Evolutionary conservation across 2,888 invertebrate species (phyloP).

Genomic region (Scelioninae gen. 2): DNA sequence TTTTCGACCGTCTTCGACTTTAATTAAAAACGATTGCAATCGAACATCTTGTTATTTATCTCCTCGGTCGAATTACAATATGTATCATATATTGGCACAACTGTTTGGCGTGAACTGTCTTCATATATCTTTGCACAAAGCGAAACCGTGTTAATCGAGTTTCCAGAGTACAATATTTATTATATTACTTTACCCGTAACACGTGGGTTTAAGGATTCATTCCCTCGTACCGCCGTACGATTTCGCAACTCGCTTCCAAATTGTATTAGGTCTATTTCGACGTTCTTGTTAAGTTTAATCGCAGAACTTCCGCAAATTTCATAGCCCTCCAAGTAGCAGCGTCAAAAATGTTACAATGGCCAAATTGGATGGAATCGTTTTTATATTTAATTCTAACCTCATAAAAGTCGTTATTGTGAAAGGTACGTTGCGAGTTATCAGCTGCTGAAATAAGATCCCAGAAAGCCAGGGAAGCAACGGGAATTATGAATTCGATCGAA

Average conservation of each 20-base stretch:
- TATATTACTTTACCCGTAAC: constrained; percentile 46
- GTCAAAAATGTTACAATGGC: background rate
- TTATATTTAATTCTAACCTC: background rate
- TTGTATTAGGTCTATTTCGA: constrained; percentile 47
- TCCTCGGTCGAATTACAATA: constrained; percentile 32
- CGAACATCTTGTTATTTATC: constrained; percentile 13
- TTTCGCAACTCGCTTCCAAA: constrained; percentile 39
- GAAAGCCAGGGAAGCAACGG: background rate
- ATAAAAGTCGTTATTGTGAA: background rate
- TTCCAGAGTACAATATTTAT: constrained; percentile 46
- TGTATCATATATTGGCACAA: constrained; percentile 34
- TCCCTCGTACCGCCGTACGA: constrained; percentile 18
- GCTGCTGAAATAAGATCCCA: background rate
- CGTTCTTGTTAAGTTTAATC: constrained; percentile 34
- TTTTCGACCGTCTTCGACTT: background rate
- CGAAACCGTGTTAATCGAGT: constrained; percentile 42
- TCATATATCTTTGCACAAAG: constrained; percentile 38
- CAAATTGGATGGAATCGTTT: background rate
- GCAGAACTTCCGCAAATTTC: constrained; percentile 27
- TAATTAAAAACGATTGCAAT: background rate
- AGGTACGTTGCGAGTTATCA: background rate
- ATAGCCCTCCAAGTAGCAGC: background rate
- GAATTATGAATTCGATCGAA: background rate
- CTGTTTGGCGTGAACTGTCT: constrained; percentile 41
- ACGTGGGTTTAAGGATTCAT: constrained; percentile 43